Conservation (phyloP, 1,140 invertebrate genomes). For the Lamellibrachia luymesi region DNA sequence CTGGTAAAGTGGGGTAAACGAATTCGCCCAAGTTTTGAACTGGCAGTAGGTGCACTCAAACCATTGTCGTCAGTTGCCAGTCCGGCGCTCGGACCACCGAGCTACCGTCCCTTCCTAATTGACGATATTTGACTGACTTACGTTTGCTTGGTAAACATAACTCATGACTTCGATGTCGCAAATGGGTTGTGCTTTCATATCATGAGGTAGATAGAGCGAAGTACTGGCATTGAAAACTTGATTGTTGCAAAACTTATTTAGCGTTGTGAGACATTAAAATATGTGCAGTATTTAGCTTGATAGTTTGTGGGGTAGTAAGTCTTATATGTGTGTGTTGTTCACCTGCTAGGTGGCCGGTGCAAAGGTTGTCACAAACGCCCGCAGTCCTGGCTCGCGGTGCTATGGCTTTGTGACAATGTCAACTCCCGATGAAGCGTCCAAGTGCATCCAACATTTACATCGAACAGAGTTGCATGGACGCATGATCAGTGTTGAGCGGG, state of each 20-base stretch:
- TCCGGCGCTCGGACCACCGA: too few relatives aligned
- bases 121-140: neutral
- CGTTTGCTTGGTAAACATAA: neutral
- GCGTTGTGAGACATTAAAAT: neutral
- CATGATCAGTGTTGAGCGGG: conserved; percentile 90
- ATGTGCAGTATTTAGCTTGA: neutral
- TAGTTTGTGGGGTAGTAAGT: conserved; percentile 8
- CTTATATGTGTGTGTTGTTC: neutral
- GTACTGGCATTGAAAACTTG: neutral
- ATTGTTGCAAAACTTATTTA: neutral
- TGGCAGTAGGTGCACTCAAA: too few relatives aligned
- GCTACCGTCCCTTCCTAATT: neutral
- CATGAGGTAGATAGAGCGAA: neutral
- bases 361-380: conserved; percentile 93
- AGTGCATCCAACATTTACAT: conserved; percentile 85
- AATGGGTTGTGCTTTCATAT: neutral
- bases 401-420: conserved; percentile 95
- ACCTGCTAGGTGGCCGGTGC: conserved; percentile 70
- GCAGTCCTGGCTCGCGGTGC: conserved; percentile 83
- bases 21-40: too few relatives aligned
- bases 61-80: too few relatives aligned
- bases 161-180: too few relatives aligned
- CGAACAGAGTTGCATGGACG: conserved; percentile 87
- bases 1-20: too few relatives aligned
- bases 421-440: conserved; percentile 80